Evolutionary conservation across 2,888 invertebrate genomes (phyloP), one percentile per base, ranked within the genome.

Genomic region (Tortricodes alternella): DNA sequence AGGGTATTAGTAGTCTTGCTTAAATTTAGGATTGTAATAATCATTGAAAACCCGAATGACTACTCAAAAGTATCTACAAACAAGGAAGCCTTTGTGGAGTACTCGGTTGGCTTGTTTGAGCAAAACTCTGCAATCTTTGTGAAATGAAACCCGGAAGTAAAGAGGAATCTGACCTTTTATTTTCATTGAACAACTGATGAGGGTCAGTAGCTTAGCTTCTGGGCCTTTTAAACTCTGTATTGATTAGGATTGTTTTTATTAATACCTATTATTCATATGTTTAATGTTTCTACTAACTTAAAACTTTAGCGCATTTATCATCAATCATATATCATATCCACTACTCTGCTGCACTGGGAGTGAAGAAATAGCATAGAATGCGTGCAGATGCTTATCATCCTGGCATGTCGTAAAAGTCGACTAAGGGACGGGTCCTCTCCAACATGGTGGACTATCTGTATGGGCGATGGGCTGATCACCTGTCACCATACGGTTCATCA

Each of bases 11-110:
- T 44, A 44, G 21, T 39, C 27, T 18, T 27, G n/a, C n/a, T 11
- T 13, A 55, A 50, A 37, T 56, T 44, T 38, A 16, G 19, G 23
- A 38, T 50, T 37, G 49, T 44, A 13, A 44, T 38, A 56, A 50
- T 44, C 50, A 56, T 56, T 49, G 29, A 37, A 35, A 44, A 29
- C 49, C 21, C 29, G 37, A 56, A 38, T 37, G 49, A 49, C 37
- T 50, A 49, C 43, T 55, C 55, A 35, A 35, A 55, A 55, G 43
- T 43, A 48, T 35, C 19, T 41, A 5, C 18, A 34, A 48, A 43
- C 34, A 55, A 34, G 46, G 15, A 53, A 34, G 35, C 35, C 48
- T 55, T 55, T 55, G 55, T 43, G 35, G 13, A 38, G 11, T 34
- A 13, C n/a, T 38, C 11, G 9, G 21, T 29, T 23, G 18, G 46